phyloP scores from a whole-genome alignment of 2,888 invertebrate species.

The Scaptomyza parva region DNA sequence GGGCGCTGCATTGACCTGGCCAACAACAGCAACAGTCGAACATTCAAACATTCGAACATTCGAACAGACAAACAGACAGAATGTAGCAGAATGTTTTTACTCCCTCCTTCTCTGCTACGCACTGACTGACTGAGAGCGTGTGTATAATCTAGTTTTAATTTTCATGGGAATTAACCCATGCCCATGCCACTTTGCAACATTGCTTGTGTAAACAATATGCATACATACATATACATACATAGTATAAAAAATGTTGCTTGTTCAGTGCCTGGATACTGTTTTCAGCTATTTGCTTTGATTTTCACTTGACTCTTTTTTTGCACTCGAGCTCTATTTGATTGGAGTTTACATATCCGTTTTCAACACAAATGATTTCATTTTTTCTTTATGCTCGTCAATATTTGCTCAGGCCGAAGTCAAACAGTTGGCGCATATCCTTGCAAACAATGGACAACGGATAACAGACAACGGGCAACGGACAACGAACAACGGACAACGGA shows the following conservation, averaged over 20 bases:
- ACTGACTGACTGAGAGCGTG: constrained; percentile 48
- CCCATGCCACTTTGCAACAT: constrained; percentile 51
- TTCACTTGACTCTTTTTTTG: constrained; percentile 74
- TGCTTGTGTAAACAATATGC: constrained; percentile 59
- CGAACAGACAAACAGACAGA: too few species aligned
- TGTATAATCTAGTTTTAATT: constrained; percentile 79
- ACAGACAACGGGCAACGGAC: constrained; percentile 29
- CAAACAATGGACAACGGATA: constrained; percentile 24
- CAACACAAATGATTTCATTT: constrained; percentile 35
- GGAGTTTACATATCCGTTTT: constrained; percentile 60
- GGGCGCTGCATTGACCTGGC: constrained; percentile 71
- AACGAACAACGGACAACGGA: constrained; percentile 22
- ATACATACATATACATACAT: constrained; percentile 50
- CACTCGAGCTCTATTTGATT: constrained; percentile 40
- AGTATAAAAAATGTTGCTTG: constrained; percentile 45
- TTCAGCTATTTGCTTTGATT: constrained; percentile 75
- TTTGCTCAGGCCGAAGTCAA: constrained; percentile 71
- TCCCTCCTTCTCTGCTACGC: neutral
- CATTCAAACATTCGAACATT: too few species aligned
- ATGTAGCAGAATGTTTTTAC: constrained; percentile 3
- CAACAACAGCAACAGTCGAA: constrained; percentile 11
- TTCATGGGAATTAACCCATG: constrained; percentile 78
- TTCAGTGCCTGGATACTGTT: constrained; percentile 41
- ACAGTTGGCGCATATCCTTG: constrained; percentile 55
- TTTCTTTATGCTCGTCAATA: constrained; percentile 55